Conservation (phyloP, 2,797 vertebrate genomes). For the Lithobates sylvaticus region DNA sequence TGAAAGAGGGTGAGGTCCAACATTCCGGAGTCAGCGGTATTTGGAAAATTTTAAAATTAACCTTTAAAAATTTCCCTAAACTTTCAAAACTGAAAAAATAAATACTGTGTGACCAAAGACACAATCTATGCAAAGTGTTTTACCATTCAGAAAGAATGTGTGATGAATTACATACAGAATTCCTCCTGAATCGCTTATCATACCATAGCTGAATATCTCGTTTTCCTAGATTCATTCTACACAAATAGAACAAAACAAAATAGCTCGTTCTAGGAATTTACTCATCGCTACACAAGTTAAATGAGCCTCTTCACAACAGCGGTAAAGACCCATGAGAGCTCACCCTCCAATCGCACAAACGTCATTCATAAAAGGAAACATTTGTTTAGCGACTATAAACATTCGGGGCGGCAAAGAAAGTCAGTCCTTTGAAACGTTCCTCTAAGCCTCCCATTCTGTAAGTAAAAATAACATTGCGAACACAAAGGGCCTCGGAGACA, state of each 20-base stretch:
- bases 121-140: not conserved
- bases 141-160: not conserved
- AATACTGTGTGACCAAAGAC: not conserved
- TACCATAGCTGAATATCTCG: not conserved
- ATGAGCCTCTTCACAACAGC: not conserved
- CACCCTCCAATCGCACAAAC: not conserved
- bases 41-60: not conserved
- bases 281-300: not conserved
- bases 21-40: too few species aligned
- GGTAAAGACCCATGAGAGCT: not conserved
- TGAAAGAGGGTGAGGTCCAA: too few species aligned
- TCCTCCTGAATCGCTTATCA: not conserved
- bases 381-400: not conserved
- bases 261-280: not conserved
- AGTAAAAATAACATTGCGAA: slow-evolving; percentile 6
- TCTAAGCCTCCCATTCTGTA: not conserved
- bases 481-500: slow-evolving; percentile 4
- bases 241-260: not conserved
- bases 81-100: not conserved
- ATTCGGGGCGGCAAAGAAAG: not conserved
- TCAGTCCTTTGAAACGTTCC: not conserved
- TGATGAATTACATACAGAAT: not conserved
- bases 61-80: not conserved
- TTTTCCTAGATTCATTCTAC: not conserved
- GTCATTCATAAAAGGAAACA: not conserved